A percentile compares a stretch with the other conserved stretches of the same genome.
These are phyloP conservation scores for Cathartes aura DNA, from an alignment of 2,113 vertebrate species.

Conservation along the genomic window DNA sequence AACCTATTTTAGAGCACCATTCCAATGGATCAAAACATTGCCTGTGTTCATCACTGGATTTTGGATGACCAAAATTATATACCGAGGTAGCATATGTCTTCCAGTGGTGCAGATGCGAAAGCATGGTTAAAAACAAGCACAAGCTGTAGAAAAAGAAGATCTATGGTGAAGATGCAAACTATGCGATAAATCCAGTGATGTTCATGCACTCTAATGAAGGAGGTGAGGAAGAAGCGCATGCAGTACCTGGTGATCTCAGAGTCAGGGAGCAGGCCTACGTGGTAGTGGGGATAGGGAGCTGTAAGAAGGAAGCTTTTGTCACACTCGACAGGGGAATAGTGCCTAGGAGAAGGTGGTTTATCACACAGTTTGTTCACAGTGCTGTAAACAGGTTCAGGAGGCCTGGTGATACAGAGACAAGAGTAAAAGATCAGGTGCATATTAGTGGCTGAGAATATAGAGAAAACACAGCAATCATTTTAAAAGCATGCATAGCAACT, in stretches of 20 bases:
- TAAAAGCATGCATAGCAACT: conserved; percentile 57
- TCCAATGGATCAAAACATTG: conserved; percentile 46
- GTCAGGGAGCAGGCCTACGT: conserved; percentile 94
- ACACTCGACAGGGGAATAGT: conserved; percentile 94
- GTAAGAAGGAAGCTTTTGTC: conserved; percentile 96
- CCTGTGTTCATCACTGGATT: conserved; percentile 33
- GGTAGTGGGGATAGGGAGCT: conserved; percentile 91
- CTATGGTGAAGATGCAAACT: not conserved
- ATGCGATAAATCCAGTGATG: conserved; percentile 39
- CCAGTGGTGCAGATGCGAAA: conserved; percentile 31
- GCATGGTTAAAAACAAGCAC: conserved; percentile 55
- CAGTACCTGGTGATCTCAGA: conserved; percentile 94
- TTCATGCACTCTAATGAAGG: conserved; percentile 61
- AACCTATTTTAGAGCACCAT: conserved; percentile 43
- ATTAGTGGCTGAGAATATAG: conserved; percentile 24
- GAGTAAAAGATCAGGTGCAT: conserved; percentile 71
- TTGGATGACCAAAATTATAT: conserved; percentile 58
- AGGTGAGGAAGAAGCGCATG: conserved; percentile 77
- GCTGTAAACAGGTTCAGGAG: conserved; percentile 99
- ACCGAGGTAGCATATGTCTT: not conserved
- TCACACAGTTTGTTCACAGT: conserved; percentile 99
- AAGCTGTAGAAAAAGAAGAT: conserved; percentile 35
- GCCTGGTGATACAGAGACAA: conserved; percentile 85
- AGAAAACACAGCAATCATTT: not conserved
- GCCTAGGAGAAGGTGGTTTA: conserved; percentile 92